phyloP scores from a whole-genome alignment of 1,140 invertebrate species.

The Rhyacophila brunnea region DNA sequence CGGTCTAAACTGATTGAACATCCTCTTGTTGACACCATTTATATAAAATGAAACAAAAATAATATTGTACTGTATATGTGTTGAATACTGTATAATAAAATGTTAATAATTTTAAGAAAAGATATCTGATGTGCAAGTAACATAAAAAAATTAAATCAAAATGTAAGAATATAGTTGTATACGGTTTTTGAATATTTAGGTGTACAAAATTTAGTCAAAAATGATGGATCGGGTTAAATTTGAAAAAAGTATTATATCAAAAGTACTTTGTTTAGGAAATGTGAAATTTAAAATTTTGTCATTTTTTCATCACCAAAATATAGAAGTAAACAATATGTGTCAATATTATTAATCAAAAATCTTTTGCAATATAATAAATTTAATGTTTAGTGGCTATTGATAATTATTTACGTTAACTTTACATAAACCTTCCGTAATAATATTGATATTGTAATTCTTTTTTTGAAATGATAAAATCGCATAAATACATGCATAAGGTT shows the following conservation, averaged over 20 bases:
- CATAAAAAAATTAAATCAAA: slow-evolving; percentile 20
- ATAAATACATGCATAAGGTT: background rate
- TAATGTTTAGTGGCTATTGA: too few species aligned
- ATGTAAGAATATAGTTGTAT: slow-evolving; percentile 33
- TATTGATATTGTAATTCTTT: too few species aligned
- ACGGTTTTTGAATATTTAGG: slow-evolving; percentile 35
- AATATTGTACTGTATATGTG: slow-evolving; percentile 26
- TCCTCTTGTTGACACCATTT: too few species aligned
- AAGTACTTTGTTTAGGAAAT: slow-evolving; percentile 1
- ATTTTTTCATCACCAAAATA: too few species aligned
- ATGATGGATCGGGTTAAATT: background rate
- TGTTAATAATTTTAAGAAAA: slow-evolving; percentile 25
- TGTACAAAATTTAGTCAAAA: slow-evolving; percentile 33
- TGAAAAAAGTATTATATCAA: background rate
- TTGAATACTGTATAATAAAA: slow-evolving; percentile 27
- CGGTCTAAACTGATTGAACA: too few species aligned
- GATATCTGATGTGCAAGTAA: slow-evolving; percentile 13
- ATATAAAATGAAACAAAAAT: background rate
- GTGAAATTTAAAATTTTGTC: too few species aligned
- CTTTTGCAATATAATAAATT: too few species aligned
- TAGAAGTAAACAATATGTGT: too few species aligned
- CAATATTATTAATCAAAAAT: too few species aligned
- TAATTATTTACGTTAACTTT: too few species aligned
- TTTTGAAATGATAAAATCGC: too few species aligned
- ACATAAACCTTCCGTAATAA: background rate